Percentiles rank a stretch among this genome's conserved stretches.
Conservation (phyloP, 2,113 vertebrate species). For the Oreocharis arfaki region DNA sequence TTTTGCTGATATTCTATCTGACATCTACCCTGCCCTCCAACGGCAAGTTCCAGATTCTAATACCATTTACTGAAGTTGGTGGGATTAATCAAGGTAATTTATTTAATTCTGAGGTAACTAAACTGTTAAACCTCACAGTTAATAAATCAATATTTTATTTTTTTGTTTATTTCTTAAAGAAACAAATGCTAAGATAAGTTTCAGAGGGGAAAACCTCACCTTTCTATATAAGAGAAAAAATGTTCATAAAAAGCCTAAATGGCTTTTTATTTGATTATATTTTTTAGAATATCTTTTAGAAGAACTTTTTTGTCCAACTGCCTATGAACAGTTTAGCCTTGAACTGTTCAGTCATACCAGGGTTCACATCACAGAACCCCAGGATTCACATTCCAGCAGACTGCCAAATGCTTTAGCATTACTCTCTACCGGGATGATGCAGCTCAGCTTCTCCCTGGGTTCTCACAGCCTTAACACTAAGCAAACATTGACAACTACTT, state of each 20-base stretch:
- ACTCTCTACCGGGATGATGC: rapidly evolving
- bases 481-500: background rate
- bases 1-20: background rate
- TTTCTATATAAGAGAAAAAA: background rate
- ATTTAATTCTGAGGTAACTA: background rate
- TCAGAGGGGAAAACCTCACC: rapidly evolving
- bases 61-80: background rate
- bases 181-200: background rate
- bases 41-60: background rate
- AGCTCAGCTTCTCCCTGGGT: background rate
- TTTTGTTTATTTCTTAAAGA: background rate
- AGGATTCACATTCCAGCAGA: background rate
- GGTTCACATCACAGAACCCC: background rate
- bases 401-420: background rate
- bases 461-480: background rate
- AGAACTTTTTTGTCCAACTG: background rate
- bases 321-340: background rate
- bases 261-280: background rate
- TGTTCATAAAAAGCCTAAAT: background rate
- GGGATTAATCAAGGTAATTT: background rate
- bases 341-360: background rate
- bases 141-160: background rate
- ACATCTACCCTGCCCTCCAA: background rate
- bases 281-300: background rate
- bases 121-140: background rate